Evolutionary conservation across 2,113 vertebrate genomes (phyloP), one percentile per base, ranked within the genome.

Genomic region (Oncorhynchus kisutch): DNA sequence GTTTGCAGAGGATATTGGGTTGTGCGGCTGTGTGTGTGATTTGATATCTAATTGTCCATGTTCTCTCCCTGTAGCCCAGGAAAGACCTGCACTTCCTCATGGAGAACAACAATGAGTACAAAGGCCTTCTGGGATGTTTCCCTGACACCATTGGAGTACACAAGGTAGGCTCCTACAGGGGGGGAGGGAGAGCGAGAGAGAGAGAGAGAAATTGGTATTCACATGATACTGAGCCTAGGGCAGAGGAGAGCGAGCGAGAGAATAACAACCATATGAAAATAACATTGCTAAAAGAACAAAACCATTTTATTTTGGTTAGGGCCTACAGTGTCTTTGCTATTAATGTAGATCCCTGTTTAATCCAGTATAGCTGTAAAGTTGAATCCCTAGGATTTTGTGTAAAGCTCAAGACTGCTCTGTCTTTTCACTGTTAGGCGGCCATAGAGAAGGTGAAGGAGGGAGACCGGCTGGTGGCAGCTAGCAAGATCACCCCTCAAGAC

Each of bases 91-190:
- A 99, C 82, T 97, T 95, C 89, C 93, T 99, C 88, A 99, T 99
- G 96, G 98, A 99, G 88, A 98, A 96, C 71, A 99, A 99, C 86
- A 97, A 99, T 31, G 98, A 99, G 79, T 99, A 99, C 71, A 99
- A 98, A 72, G 97, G 97, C 71, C 95, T 99, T 78, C 95, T 99
- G 0, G 97, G 97, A 85, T 99, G 98, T 88, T 99, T 99, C 87
- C 98, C 98, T 1, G 97, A 99, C 80, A 99, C 98, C 60, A 97
- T 99, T 14, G 96, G 93, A 62, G 95, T 97, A 75, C 98, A 99
- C 88, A 99, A 98, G 97, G 97, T 99, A 27, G 25, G 9, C 39
- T 39, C 60, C 60, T 66, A 60, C 59, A 60, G n/a, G 34, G 34
- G 7, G 34, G 34, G 34, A 39, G 7, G 7, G 34, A 39, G 7